These are phyloP conservation scores for Dryobota labecula DNA, from an alignment of 2,888 invertebrate genomes.

Conservation along the genomic window DNA sequence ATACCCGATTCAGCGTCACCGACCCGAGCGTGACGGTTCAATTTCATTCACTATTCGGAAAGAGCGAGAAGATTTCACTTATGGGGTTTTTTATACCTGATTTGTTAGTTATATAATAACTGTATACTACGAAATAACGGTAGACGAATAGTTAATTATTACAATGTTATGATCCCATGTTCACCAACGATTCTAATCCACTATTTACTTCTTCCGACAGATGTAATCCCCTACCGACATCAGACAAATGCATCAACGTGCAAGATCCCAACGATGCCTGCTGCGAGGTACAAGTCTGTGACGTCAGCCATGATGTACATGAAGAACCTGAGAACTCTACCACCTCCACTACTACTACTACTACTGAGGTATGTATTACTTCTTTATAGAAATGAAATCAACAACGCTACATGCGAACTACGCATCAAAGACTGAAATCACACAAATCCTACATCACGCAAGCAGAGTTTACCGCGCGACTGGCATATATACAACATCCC, in stretches of 20 bases:
- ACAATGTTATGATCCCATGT: background rate
- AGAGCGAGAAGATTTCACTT: background rate
- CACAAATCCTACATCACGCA: too few species aligned
- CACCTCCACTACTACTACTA: constrained; percentile 69
- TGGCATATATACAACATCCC: too few species aligned
- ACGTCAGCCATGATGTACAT: constrained; percentile 95
- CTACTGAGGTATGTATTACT: constrained; percentile 62
- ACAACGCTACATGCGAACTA: too few species aligned
- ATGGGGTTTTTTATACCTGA: background rate
- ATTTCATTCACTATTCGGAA: background rate
- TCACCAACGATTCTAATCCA: background rate
- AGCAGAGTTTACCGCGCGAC: too few species aligned
- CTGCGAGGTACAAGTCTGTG: constrained; percentile 96
- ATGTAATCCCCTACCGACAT: constrained; percentile 90
- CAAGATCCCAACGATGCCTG: constrained; percentile 96
- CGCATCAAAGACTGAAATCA: too few species aligned
- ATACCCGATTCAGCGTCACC: background rate
- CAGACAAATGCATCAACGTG: constrained; percentile 95
- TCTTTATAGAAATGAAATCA: too few species aligned
- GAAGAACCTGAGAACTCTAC: constrained; percentile 89
- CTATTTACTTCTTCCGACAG: constrained; percentile 75
- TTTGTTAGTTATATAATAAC: background rate
- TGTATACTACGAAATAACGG: background rate
- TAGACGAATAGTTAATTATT: background rate
- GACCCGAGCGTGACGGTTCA: too few species aligned